Base-by-base conservation (phyloP, 1,140 invertebrate species). In the Cataglyphis hispanica region DNA sequence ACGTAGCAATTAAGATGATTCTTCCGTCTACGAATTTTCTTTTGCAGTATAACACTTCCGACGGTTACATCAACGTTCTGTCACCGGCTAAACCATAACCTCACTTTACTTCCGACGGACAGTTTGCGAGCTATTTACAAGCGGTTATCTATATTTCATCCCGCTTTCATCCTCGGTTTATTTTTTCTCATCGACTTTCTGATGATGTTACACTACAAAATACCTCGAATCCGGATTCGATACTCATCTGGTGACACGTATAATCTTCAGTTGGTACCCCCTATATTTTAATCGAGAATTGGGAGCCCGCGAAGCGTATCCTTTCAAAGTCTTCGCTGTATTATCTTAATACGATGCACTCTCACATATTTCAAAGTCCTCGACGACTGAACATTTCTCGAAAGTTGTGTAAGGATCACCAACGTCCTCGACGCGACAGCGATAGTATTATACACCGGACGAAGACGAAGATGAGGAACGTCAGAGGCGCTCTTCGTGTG, bases 31-130 rank as follows among this genome's bases (percentile, higher is more conserved):
- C 22, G 8, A 80, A 60, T 25, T 60, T 74, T 27, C 7, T 37
- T 53, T 58, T 25, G 27, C 25, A 31, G 31, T 60, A 31, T 16
- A 13, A 22, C 66, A 74, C 67, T 61, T 83, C n/a, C n/a, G 37
- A 72, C 37, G 25, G 8, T 40, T 34, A 72, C 27, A 22, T 50
- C 6, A 25, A 34, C n/a, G 34, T 31, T 40, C 7, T 40, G 53
- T 19, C 31, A 72, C 25, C 8, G 37, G 8, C 16, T 83, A 83
- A 83, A 72, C 19, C 25, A n/a, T 58, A 31, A 13, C 34, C 13
- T 74, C 37, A 61, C 78, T 70, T 10, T 27, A 13, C 56, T 83
- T 60, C 67, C 78, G 78, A 83, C 78, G 78, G 67, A 31, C 8
- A 34, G 53, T 16, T 43, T 61, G 53, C 25, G 16, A 16, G 46